Base-by-base conservation (phyloP, 2,113 vertebrate genomes). In the Amazona guildingii region DNA sequence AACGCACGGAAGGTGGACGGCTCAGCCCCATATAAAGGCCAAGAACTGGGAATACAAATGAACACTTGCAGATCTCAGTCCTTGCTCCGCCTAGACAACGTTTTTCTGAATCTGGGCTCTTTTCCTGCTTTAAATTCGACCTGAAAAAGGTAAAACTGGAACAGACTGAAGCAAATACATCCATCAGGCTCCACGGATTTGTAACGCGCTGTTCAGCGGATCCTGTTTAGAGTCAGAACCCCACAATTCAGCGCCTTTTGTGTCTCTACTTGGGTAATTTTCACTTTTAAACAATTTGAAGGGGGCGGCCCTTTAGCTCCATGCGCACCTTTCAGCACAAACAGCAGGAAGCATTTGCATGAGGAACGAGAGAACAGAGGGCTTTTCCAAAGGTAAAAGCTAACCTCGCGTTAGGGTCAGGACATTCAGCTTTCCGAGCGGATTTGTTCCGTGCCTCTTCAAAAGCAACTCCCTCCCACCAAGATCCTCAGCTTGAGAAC, bases 351-450 rank as follows among this genome's bases (percentile, higher is more conserved):
- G 14, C 4, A 55, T 68, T 78, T 75, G n/a, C 83, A 51, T 2
- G 13, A 68, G 55, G 43, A 81, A 24, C 0, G 1, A 52, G 73
- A 82, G 52, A 82, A 48, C 46, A 66, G 80, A 90, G 52, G 14
- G 57, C 37, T 79, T 86, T 75, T 67, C n/a, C 68, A 73, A 72
- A 86, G 37, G 41, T 8, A n/a, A 62, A 86, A 61, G 18, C 78
- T 74, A 4, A 80, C 51, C 27, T 17, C 19, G 8, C 1, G 6
- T 8, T 29, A 28, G 0, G 6, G 64, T 10, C 29, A 25, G 39
- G 11, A 46, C 35, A 14, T 0, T 2, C 7, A 27, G 39, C 41
- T 81, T 55, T 69, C 57, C 75, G 1, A n/a, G 12, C 5, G 18
- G 59, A 51, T 76, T 35, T 77, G 18, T 23, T 73, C 37, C 2